Base-by-base conservation (phyloP, 2,113 vertebrate genomes). In the Pterocles gutturalis region DNA sequence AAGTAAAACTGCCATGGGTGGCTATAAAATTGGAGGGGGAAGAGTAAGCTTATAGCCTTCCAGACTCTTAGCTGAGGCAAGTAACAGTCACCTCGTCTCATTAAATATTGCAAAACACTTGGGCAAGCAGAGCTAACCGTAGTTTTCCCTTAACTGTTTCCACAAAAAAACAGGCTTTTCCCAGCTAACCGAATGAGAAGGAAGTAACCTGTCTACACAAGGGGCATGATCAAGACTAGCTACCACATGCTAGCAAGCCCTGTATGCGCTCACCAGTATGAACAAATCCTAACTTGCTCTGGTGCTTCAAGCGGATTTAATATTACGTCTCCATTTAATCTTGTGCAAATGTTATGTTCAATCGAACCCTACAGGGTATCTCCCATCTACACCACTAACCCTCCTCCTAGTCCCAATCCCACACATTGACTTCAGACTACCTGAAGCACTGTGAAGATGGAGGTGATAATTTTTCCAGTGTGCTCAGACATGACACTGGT, bases 281-380 rank as follows among this genome's bases (percentile, higher is more conserved):
- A 28, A 89, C 96, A 96, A 91, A 97, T 95, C 87, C 83, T 45
- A 79, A 95, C 94, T 87, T 93, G 95, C 41, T 89, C 43, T 60
- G n/a, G 41, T 3, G 2, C 84, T 95, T 91, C 64, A 69, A 53
- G 31, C 48, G 24, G 10, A 81, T 71, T 82, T 93, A 79, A 49
- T 53, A 71, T 45, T 60, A 48, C 8, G 25, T 28, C 41, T 93
- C 45, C 65, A 61, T 28, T 91, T 94, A 83, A 84, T 69, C 90
- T 87, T 60, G 41, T 84, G 86, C 89, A 96, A 87, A 72, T 65
- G 29, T 13, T 55, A 29, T 1, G 6, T n/a, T 90, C 90, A 92
- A 64, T 81, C 64, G 57, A 81, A 90, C 57, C 38, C 67, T 53
- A 57, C 7, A 71, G 29, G 9, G 26, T 29, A 77, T 66, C 79